A percentile compares a stretch with the other conserved stretches of the same genome.
These are phyloP conservation scores for Takifugu flavidus DNA, from an alignment of 2,113 vertebrate species.

Conservation along the genomic window DNA sequence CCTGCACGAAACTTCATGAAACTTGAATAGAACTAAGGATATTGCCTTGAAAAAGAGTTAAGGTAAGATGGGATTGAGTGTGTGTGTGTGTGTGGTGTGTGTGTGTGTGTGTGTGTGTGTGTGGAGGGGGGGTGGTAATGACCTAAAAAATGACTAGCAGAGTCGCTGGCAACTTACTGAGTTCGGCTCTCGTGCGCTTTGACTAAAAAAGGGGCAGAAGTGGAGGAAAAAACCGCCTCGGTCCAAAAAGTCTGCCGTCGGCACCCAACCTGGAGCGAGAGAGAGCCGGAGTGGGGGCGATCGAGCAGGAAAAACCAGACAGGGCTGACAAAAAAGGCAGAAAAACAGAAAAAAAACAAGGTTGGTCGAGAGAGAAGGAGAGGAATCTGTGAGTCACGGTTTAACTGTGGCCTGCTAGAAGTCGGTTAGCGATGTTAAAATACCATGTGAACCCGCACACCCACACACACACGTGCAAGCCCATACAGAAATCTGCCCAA, in stretches of 20 bases:
- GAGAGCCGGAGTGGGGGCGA: constrained; percentile 19
- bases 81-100: no score
- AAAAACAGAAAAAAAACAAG: constrained; percentile 14
- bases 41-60: constrained; percentile 14
- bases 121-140: no score
- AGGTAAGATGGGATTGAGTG: no score
- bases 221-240: constrained; percentile 40
- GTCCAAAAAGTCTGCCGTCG: constrained; percentile 52
- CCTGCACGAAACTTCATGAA: no score
- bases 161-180: constrained; percentile 37
- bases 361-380: constrained; percentile 32
- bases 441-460: constrained; percentile 45
- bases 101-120: no score
- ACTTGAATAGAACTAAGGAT: no score
- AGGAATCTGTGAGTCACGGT: constrained; percentile 81
- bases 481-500: constrained; percentile 13
- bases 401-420: constrained; percentile 76
- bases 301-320: constrained; percentile 18
- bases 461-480: constrained; percentile 15
- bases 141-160: background rate
- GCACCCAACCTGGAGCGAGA: constrained; percentile 46
- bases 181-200: constrained; percentile 18
- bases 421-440: constrained; percentile 68
- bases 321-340: constrained; percentile 9
- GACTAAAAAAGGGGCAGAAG: constrained; percentile 15